phyloP scores from a whole-genome alignment of 2,797 vertebrate species.

The Epinephelus coioides region DNA sequence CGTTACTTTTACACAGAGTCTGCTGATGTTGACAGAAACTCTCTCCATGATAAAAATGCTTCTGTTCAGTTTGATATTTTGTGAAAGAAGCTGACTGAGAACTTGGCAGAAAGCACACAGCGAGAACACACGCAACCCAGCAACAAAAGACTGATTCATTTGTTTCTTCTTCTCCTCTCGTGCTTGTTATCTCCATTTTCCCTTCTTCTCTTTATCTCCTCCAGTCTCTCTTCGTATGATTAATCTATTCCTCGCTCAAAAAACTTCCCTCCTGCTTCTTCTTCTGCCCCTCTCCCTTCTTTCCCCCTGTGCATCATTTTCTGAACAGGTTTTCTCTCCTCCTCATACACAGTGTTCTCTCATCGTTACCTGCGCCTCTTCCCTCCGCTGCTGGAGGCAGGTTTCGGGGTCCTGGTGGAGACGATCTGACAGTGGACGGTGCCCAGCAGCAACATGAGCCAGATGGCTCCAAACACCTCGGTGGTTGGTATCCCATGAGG shows the following conservation, averaged over 20 bases:
- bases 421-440: slow-evolving; percentile 99
- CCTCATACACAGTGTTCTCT: neutral
- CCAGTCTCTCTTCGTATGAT: neutral
- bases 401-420: slow-evolving; percentile 96
- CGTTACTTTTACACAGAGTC: no score
- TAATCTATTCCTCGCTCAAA: neutral
- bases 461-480: slow-evolving; percentile 94
- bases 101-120: slow-evolving; percentile 15
- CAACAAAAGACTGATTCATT: slow-evolving; percentile 11
- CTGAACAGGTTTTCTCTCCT: neutral
- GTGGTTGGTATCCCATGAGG: slow-evolving; percentile 94
- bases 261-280: neutral
- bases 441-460: slow-evolving; percentile 97
- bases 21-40: neutral
- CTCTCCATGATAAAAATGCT: slow-evolving; percentile 45
- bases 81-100: slow-evolving; percentile 31
- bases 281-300: neutral
- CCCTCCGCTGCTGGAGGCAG: slow-evolving; percentile 87
- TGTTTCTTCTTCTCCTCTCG: neutral
- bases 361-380: slow-evolving; percentile 93
- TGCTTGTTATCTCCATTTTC: neutral
- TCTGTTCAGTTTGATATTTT: slow-evolving; percentile 4
- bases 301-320: no score
- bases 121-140: slow-evolving; percentile 2
- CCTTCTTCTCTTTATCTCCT: neutral